Percentiles rank a stretch among this genome's conserved stretches.
These are phyloP conservation scores for Glaucidium brasilianum DNA, from an alignment of 2,113 vertebrate genomes.

Conservation along the genomic window DNA sequence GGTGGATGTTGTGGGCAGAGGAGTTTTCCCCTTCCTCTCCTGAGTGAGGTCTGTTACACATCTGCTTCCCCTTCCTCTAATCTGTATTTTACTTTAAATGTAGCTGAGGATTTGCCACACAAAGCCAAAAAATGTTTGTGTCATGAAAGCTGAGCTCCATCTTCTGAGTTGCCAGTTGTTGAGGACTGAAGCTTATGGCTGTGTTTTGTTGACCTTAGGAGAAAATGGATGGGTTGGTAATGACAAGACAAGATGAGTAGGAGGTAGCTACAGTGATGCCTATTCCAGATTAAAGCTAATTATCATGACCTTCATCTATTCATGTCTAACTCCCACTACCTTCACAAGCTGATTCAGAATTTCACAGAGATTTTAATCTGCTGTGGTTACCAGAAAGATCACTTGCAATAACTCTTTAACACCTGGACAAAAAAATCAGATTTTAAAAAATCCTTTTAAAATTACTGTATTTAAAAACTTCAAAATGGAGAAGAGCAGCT, in stretches of 20 bases:
- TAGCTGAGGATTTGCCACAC: slow-evolving; percentile 16
- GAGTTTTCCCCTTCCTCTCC: background rate
- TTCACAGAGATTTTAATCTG: background rate
- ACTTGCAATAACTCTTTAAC: background rate
- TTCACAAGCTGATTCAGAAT: background rate
- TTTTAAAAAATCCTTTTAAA: background rate
- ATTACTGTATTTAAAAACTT: background rate
- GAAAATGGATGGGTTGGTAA: slow-evolving; percentile 20
- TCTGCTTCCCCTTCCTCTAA: slow-evolving; percentile 39
- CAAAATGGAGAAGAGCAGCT: background rate
- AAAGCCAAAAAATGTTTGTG: background rate
- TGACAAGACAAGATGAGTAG: background rate
- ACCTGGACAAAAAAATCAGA: background rate
- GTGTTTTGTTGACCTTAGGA: background rate
- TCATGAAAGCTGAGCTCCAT: background rate
- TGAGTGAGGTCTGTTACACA: background rate
- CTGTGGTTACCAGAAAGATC: background rate
- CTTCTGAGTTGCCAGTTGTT: background rate
- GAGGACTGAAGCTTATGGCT: background rate
- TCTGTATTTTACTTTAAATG: slow-evolving; percentile 16
- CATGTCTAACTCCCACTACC: background rate
- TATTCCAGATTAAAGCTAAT: background rate
- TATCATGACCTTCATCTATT: background rate
- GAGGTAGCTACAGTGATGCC: background rate
- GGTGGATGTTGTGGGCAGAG: background rate